Evolutionary conservation across 2,888 invertebrate genomes (phyloP), one percentile per base, ranked within the genome.

Genomic region (Linhomoeus sp.): DNA sequence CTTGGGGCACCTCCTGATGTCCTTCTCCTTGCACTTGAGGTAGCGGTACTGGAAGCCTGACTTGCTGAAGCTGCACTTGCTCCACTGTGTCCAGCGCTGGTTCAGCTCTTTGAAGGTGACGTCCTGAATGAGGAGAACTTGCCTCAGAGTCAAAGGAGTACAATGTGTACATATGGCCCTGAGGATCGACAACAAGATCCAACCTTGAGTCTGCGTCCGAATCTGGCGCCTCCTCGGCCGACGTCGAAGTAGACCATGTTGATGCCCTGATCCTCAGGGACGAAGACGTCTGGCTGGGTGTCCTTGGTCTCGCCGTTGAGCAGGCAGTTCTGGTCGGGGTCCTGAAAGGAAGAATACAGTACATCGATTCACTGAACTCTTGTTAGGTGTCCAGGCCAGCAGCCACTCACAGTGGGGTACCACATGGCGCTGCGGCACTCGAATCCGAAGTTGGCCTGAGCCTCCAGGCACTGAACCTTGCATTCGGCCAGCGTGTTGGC

Each of bases 221-320:
- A 29, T 5, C 29, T 5, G 7, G 29, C 12, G 29, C 12, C 12
- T n/a, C n/a, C n/a, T 12, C 29, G 29, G 22, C 39, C 35, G 23
- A 54, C 41, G 77, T 54, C 54, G 25, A 52, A 50, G 48, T 54
- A 54, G 33, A 55, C 35, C 52, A 54, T 52, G 22, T 47, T 43
- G 14, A 55, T 52, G 19, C 51, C 50, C 37, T 45, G 45, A 39
- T 54, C 55, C 45, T 55, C 55, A 19, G 45, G 46, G 15, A 56
- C 54, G 48, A 55, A 55, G 22, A 50, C 49, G 14, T 56, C 53
- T 1, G 55, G 50, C 38, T 50, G 49, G 12, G 51, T 52, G 37
- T 46, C 45, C 39, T 50, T 43, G 42, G 48, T 51, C 37, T 55
- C 51, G 22, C 53, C 44, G 41, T 55, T 55, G 29, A 55, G 47